phyloP scores from a whole-genome alignment of 2,113 vertebrate species.

The Cervus canadensis region DNA sequence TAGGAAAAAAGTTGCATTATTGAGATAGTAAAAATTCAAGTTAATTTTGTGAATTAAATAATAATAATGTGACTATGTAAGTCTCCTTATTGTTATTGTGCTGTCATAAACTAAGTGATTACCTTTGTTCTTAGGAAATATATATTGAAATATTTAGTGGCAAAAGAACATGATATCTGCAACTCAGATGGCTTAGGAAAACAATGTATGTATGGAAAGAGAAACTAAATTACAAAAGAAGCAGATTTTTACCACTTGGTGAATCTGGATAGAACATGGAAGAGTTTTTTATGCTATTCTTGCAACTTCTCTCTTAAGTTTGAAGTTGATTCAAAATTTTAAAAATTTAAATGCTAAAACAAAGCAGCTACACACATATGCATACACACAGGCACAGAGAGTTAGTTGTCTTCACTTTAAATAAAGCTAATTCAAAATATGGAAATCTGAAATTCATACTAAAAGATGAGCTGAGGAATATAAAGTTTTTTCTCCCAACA shows the following conservation, averaged over 20 bases:
- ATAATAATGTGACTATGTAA: not conserved
- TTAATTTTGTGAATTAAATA: not conserved
- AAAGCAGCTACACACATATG: not conserved
- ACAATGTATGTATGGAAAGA: not conserved
- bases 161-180: not conserved
- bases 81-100: not conserved
- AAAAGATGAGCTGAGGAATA: not conserved
- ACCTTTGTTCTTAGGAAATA: slow-evolving; percentile 11
- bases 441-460: not conserved
- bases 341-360: not conserved
- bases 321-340: not conserved
- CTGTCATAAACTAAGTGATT: not conserved
- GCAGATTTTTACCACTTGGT: not conserved
- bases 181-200: slow-evolving; percentile 3
- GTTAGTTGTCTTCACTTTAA: not conserved
- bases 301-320: slow-evolving; percentile 22
- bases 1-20: not conserved
- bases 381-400: not conserved
- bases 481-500: not conserved
- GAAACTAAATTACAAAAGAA: slow-evolving; percentile 10
- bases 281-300: not conserved
- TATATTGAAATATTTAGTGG: not conserved
- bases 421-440: slow-evolving; percentile 2
- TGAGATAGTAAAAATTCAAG: not conserved
- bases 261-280: not conserved